A percentile compares a stretch with the other conserved stretches of the same genome.
Evolutionary conservation across 2,113 vertebrate genomes (phyloP).

Genomic region (Petrocephalus microphthalmus): DNA sequence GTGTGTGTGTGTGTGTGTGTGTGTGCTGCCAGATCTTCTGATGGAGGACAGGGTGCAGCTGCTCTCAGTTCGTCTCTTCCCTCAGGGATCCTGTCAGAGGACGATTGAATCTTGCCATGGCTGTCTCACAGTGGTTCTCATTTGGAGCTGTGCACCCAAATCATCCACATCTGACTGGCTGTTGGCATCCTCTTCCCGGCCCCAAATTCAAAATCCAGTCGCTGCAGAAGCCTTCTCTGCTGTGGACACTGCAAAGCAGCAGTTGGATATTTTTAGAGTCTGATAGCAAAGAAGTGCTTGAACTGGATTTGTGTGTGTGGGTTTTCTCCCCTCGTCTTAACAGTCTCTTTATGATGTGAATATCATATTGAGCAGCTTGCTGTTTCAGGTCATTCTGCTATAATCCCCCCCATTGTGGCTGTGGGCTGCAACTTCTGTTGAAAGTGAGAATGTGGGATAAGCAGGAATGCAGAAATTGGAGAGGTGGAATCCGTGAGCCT

Average conservation of each 20-base stretch:
- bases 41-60: constrained; percentile 27
- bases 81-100: constrained; percentile 30
- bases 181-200: constrained; percentile 21
- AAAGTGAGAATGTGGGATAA: neutral
- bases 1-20: neutral
- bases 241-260: constrained; percentile 20
- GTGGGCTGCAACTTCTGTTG: neutral
- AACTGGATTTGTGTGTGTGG: neutral
- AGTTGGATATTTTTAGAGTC: constrained; percentile 33
- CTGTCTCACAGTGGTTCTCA: constrained; percentile 24
- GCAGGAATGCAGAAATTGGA: neutral
- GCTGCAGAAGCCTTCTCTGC: constrained; percentile 31
- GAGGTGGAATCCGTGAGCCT: neutral
- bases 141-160: neutral
- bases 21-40: constrained; percentile 15
- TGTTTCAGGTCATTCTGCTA: neutral
- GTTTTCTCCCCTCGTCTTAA: neutral
- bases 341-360: neutral
- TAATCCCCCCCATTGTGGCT: neutral
- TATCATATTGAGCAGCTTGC: neutral
- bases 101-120: constrained; percentile 38
- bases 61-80: constrained; percentile 24
- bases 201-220: constrained; percentile 25
- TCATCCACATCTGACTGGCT: constrained; percentile 16
- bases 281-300: constrained; percentile 23